Percentiles rank a stretch among this genome's conserved stretches.
These are phyloP conservation scores for Micrasema longulum DNA, from an alignment of 1,140 invertebrate species.

Conservation along the genomic window DNA sequence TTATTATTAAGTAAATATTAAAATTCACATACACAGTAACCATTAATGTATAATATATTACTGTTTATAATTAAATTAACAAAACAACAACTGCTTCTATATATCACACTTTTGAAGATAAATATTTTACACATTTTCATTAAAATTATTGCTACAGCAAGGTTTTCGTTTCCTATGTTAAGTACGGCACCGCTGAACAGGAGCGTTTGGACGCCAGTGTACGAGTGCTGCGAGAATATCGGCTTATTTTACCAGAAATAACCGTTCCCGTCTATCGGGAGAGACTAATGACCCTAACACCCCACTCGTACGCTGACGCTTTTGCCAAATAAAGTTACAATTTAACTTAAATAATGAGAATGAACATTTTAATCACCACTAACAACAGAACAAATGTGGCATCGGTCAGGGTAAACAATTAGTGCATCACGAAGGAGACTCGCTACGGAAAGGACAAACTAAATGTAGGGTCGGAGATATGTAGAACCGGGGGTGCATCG, in stretches of 20 bases:
- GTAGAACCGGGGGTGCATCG: conserved; percentile 49
- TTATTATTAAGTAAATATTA: conserved; percentile 58
- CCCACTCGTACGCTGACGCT: not conserved
- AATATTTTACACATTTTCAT: conserved; percentile 66
- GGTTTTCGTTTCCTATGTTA: conserved; percentile 50
- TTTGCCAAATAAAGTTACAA: conserved; percentile 2
- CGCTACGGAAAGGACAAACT: conserved; percentile 34
- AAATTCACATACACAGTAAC: conserved; percentile 68
- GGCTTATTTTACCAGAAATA: too few species aligned
- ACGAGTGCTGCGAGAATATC: not conserved
- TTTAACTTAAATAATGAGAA: conserved; percentile 10
- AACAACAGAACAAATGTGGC: conserved; percentile 46
- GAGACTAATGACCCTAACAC: not conserved
- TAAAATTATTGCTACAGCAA: conserved; percentile 68
- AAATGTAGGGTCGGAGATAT: conserved; percentile 50
- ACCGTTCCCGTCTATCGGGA: not conserved
- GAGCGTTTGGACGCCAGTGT: not conserved
- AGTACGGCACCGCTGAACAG: conserved; percentile 11
- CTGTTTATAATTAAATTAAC: conserved; percentile 61
- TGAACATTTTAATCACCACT: conserved; percentile 32
- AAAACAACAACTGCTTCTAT: conserved; percentile 70
- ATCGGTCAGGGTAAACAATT: conserved; percentile 10
- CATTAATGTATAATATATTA: conserved; percentile 55
- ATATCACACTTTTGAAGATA: conserved; percentile 71
- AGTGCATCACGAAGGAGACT: conserved; percentile 18